phyloP scores from a whole-genome alignment of 2,113 vertebrate genomes.

The Herpetotheres cachinnans region DNA sequence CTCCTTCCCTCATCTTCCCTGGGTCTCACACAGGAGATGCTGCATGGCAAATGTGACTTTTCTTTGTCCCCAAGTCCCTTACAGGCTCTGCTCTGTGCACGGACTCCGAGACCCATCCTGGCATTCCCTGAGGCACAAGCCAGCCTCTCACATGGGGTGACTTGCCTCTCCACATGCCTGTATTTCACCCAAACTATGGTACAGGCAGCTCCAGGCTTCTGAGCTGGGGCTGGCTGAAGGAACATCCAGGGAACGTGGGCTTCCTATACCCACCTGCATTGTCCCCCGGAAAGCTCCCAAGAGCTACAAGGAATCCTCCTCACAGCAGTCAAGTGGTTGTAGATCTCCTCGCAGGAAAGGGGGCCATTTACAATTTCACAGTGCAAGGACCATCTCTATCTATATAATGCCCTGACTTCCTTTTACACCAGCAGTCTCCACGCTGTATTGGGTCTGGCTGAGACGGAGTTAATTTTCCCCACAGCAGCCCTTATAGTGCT shows the following conservation, averaged over 20 bases:
- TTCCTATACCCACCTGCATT: background rate
- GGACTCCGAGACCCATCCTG: background rate
- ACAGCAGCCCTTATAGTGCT: background rate
- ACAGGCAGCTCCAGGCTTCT: background rate
- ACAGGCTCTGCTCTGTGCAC: background rate
- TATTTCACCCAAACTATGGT: background rate
- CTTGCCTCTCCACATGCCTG: background rate
- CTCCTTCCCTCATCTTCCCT: constrained; percentile 17
- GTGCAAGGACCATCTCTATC: background rate
- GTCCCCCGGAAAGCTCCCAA: background rate
- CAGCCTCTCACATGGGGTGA: background rate
- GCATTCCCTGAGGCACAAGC: background rate
- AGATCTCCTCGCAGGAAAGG: background rate
- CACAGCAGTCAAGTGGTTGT: background rate
- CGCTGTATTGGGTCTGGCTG: background rate
- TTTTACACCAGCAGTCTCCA: background rate
- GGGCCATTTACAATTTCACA: background rate
- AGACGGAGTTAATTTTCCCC: background rate
- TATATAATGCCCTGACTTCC: background rate
- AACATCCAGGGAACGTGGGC: background rate
- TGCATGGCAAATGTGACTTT: background rate
- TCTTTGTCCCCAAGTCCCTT: background rate
- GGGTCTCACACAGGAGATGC: background rate
- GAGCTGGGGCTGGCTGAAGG: background rate
- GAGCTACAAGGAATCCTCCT: background rate